Conservation (phyloP, 1,140 invertebrate species). For the Hesperophylax magnus region DNA sequence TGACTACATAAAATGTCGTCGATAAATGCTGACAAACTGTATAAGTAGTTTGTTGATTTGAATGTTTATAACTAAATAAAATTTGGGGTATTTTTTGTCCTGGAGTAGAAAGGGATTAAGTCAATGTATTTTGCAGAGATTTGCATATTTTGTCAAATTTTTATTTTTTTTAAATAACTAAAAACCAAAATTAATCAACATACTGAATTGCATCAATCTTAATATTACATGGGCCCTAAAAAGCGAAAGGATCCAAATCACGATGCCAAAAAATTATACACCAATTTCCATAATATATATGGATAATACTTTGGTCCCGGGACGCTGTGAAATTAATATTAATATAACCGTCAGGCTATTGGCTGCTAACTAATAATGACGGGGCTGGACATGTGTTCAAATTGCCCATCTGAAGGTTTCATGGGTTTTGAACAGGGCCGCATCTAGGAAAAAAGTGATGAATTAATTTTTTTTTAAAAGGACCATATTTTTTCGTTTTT, state of each 20-base stretch:
- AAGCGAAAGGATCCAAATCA: background rate
- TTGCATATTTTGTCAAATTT: too few relatives aligned
- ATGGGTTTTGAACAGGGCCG: background rate
- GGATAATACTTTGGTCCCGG: slow-evolving; percentile 1
- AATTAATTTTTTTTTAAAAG: too few relatives aligned
- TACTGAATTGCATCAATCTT: background rate
- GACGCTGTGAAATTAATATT: background rate
- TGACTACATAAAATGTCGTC: too few relatives aligned
- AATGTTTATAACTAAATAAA: too few relatives aligned
- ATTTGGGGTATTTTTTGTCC: too few relatives aligned
- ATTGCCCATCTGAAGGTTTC: background rate
- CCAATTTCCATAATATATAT: background rate
- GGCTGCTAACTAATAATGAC: slow-evolving; percentile 23
- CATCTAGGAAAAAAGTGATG: too few relatives aligned
- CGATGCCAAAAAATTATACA: background rate
- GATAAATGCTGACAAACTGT: too few relatives aligned
- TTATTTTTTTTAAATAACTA: too few relatives aligned
- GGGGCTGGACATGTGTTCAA: slow-evolving; percentile 18
- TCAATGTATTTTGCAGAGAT: too few relatives aligned
- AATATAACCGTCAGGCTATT: background rate
- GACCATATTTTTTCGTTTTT: too few relatives aligned
- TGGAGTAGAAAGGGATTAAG: too few relatives aligned
- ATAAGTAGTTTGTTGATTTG: too few relatives aligned
- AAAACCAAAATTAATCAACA: background rate
- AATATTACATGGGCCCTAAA: background rate